Evolutionary conservation across 1,140 invertebrate genomes (phyloP).

Genomic region (Hylaeus volcanicus): DNA sequence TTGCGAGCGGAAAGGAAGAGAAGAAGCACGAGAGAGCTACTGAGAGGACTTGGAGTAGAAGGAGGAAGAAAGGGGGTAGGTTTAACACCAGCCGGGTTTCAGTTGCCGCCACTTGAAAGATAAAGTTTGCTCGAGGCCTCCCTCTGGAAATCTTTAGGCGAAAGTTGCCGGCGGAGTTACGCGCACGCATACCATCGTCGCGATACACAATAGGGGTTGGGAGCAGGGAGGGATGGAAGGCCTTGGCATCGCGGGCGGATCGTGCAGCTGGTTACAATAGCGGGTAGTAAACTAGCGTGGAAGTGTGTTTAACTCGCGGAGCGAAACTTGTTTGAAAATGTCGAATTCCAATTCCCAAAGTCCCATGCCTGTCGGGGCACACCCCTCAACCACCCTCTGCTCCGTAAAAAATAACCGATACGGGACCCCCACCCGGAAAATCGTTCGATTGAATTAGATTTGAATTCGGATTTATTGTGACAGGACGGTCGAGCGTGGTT

Average conservation of each 20-base stretch:
- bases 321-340: conserved; percentile 35
- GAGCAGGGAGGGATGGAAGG: not conserved
- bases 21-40: not conserved
- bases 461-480: conserved; percentile 48
- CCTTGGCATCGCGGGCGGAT: not conserved
- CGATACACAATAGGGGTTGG: conserved; percentile 25
- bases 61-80: not conserved
- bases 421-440: not conserved
- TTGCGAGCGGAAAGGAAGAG: not conserved
- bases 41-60: no score
- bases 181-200: conserved; percentile 12
- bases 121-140: conserved; percentile 58
- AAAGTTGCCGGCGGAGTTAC: conserved; percentile 39
- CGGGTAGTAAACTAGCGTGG: conserved; percentile 42
- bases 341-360: conserved; percentile 57
- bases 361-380: not conserved
- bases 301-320: conserved; percentile 54
- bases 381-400: not conserved
- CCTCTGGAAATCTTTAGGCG: conserved; percentile 58
- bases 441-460: conserved; percentile 47
- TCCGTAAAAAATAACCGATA: conserved; percentile 43
- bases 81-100: conserved; percentile 35
- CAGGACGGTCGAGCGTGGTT: not conserved
- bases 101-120: conserved; percentile 37
- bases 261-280: not conserved